These are phyloP conservation scores for Meiosimyza decipiens DNA, from an alignment of 2,888 invertebrate species.

Conservation along the genomic window DNA sequence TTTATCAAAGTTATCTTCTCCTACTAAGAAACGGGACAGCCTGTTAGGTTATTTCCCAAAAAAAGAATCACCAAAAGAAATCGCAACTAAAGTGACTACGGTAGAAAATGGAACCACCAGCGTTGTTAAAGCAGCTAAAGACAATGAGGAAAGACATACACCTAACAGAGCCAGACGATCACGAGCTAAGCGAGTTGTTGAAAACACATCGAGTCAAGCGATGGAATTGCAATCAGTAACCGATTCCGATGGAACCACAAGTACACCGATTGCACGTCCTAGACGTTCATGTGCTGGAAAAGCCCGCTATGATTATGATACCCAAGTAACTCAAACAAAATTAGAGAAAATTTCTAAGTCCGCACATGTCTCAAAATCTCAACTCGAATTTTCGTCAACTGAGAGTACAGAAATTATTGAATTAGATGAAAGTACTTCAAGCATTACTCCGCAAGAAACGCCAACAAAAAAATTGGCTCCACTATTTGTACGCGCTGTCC, in stretches of 20 bases:
- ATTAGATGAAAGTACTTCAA: conserved; percentile 55
- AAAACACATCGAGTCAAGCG: not conserved
- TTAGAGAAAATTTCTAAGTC: too few relatives aligned
- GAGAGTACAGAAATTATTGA: conserved; percentile 52
- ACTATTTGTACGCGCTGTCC: conserved; percentile 71
- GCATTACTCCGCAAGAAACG: conserved; percentile 54
- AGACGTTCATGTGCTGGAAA: conserved; percentile 60
- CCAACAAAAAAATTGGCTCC: conserved; percentile 74
- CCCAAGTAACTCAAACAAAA: conserved; percentile 50
- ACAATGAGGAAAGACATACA: conserved; percentile 42
- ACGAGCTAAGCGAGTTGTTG: conserved; percentile 27
- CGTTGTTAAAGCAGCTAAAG: not conserved
- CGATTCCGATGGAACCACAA: conserved; percentile 12
- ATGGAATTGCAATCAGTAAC: not conserved
- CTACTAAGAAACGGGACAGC: conserved; percentile 72
- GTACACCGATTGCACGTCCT: conserved; percentile 55
- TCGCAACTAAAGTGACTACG: conserved; percentile 1
- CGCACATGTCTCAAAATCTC: not conserved
- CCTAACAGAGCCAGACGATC: conserved; percentile 41
- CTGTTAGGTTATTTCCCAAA: conserved; percentile 73
- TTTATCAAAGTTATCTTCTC: conserved; percentile 70
- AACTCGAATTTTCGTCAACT: not conserved
- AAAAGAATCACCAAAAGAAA: conserved; percentile 54
- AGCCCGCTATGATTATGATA: conserved; percentile 61
- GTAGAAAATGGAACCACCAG: not conserved